Evolutionary conservation across 2,888 invertebrate species (phyloP), one percentile per base, ranked within the genome.

Genomic region (Meteorus cinctellus): DNA sequence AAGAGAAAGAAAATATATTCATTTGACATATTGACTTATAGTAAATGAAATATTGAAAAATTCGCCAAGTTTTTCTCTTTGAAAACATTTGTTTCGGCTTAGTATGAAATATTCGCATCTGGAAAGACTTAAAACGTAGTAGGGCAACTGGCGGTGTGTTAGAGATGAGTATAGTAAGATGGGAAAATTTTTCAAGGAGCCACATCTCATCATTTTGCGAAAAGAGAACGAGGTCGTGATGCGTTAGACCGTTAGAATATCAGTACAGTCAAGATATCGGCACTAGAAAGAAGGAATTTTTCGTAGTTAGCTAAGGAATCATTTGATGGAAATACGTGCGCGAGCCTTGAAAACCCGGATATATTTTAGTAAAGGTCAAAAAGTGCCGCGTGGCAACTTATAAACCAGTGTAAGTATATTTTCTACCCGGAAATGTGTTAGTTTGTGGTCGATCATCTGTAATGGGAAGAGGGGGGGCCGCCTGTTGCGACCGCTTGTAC

Each of bases 111-210:
- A 62, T 72, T 74, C 76, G 82, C 87, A 87, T 87, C 87, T 87
- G 87, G 86, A 86, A 86, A 78, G 86, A 85, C 86, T 87, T 87
- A 86, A 82, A 84, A 83, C 79, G 77, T 74, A 68, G 63, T 59
- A 66, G 74, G 77, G 31, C 55, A 60, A 73, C 4, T 31, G 45
- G 68, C n/a, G 55, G 55, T 8, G 19, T 55, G 55, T 4, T 48
- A 48, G n/a, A 14, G 2, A 3, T n/a, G 19, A n/a, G 8, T 55
- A 55, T 19, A 55, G 55, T 55, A 19, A 5, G 19, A 55, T 19
- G 10, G 19, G 55, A 55, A 55, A 55, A 34, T 34, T 34, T 48
- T 48, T 55, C 19, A 55, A 55, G 55, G 68, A 72, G 62, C 27
- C 6, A 27, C 55, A 70, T 70, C 66, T 51, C 71, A 71, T 60